phyloP scores from a whole-genome alignment of 2,888 invertebrate species.

The Drymonia ruficornis region DNA sequence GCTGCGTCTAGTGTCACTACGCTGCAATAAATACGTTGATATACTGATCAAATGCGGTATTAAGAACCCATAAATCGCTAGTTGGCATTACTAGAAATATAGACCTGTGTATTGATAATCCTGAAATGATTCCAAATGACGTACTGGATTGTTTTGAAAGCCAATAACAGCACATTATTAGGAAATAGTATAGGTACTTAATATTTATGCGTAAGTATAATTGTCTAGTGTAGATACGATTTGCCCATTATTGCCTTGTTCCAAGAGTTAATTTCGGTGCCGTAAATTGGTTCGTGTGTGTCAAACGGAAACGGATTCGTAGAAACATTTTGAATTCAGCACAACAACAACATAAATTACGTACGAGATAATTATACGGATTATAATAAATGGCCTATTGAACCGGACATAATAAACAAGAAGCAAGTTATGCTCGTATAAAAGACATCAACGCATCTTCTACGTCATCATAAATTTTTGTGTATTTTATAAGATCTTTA shows the following conservation, averaged over 20 bases:
- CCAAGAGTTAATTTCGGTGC: slow-evolving; percentile 3
- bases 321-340: slow-evolving; percentile 21
- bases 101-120: no score
- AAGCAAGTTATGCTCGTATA: no score
- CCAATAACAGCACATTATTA: no score
- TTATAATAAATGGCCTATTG: not conserved
- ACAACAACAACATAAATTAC: slow-evolving; percentile 27
- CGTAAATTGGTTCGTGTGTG: slow-evolving; percentile 16
- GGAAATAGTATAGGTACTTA: no score
- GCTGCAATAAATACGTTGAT: not conserved
- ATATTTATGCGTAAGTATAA: no score
- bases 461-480: no score
- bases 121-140: no score
- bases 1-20: slow-evolving; percentile 40
- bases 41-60: not conserved
- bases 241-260: not conserved
- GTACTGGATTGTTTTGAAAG: no score
- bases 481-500: no score
- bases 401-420: not conserved
- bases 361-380: not conserved
- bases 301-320: slow-evolving; percentile 35
- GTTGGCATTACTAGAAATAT: no score
- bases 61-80: not conserved
- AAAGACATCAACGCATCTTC: no score
- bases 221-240: no score